Base-by-base conservation (phyloP, 2,888 invertebrate species). In the Leucoma salicis region DNA sequence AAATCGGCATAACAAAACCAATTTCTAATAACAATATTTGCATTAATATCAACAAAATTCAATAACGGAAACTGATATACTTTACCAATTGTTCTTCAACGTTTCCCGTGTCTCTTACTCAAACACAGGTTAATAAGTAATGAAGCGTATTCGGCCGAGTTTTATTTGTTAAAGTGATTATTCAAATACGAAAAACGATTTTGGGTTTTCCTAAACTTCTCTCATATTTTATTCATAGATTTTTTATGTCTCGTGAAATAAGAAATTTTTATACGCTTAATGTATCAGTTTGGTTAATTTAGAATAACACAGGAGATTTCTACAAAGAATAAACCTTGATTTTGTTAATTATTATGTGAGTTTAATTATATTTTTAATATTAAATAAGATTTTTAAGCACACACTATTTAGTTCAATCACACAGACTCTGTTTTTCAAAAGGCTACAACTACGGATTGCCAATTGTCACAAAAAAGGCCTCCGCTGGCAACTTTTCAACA, bases 131-230 rank as follows among this genome's bases (percentile, higher is more conserved):
- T 86, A 88, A 86, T 88, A 88, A 86, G 74, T 86, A 88, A 89
- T 87, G 87, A 87, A 82, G 75, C 68, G 74, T 77, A 78, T 80
- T 82, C 79, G 72, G 68, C 67, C 63, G 78, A 84, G 80, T 86
- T 86, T 84, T 86, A 84, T 88, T 86, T 87, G 85, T 82, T 83
- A 85, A 87, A 86, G 82, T 87, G 84, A 87, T 88, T 89, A 88
- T 89, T 88, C 84, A 89, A 89, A 88, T 87, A 85, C 78, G 79
- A 76, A 87, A 88, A 89, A 83, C 85, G 85, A 82, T 87, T 82
- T 84, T 72, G 81, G 83, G 78, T 83, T 82, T 82, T 72, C 78
- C 74, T 82, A 80, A 87, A 86, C 78, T 87, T 84, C 72, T 66
- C 82, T 86, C 81, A 88, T 88, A 88, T 87, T 88, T 89, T 85